phyloP scores from a whole-genome alignment of 1,140 invertebrate genomes.

The Propsilocerus akamusi region DNA sequence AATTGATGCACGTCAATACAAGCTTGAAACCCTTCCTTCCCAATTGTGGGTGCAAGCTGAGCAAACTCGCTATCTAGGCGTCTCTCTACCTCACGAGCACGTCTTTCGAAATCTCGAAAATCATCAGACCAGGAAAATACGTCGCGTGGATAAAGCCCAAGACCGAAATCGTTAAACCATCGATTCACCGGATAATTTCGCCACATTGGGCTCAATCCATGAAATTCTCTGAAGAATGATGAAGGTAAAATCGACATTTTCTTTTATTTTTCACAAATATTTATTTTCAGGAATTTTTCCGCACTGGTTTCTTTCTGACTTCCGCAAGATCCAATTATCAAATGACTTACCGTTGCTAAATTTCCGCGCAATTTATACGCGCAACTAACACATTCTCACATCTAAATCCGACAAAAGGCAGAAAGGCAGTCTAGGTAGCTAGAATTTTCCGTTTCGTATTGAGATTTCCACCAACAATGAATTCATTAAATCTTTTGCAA shows the following conservation, averaged over 20 bases:
- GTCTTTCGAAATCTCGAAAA: background rate
- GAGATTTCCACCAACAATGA: no score
- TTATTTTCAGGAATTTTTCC: no score
- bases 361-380: no score
- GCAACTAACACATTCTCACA: no score
- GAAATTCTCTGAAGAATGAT: slow-evolving; percentile 17
- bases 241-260: slow-evolving; percentile 20
- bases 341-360: no score
- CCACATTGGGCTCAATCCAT: slow-evolving; percentile 11
- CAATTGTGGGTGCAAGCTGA: slow-evolving; percentile 10
- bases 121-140: slow-evolving; percentile 15
- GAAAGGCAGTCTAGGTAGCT: no score
- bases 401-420: no score
- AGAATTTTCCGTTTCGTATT: no score
- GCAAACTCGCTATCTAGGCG: background rate
- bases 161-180: slow-evolving; percentile 20
- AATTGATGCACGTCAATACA: slow-evolving; percentile 48
- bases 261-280: no score
- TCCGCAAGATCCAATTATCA: no score
- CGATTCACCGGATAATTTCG: slow-evolving; percentile 12
- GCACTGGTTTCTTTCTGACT: no score
- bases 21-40: slow-evolving; percentile 29
- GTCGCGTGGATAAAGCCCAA: slow-evolving; percentile 18
- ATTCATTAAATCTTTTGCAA: no score
- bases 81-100: background rate